A percentile compares a stretch with the other conserved stretches of the same genome.
Evolutionary conservation across 2,113 vertebrate genomes (phyloP).

Genomic region (Rattus rattus): DNA sequence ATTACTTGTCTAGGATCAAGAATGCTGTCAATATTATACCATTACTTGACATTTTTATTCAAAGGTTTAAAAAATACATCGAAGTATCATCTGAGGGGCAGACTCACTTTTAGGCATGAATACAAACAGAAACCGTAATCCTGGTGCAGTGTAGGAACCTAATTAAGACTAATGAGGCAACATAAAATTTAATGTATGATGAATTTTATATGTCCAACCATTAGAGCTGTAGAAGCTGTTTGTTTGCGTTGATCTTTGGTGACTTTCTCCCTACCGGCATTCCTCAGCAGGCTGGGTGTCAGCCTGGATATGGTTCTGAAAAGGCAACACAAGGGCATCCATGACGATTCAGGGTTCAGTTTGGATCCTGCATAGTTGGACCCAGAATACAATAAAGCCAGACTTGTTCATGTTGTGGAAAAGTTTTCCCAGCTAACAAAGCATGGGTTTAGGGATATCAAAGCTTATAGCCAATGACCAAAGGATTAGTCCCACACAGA

Average conservation of each 20-base stretch:
- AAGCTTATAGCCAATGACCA: background rate
- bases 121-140: constrained; percentile 88
- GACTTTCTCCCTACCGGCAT: constrained; percentile 82
- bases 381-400: background rate
- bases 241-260: constrained; percentile 82
- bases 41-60: constrained; percentile 79
- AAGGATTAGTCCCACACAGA: background rate
- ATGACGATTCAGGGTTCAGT: background rate
- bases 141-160: constrained; percentile 86
- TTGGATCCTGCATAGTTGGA: constrained; percentile 22
- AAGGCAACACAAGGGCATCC: constrained; percentile 41
- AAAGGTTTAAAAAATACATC: constrained; percentile 79
- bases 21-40: constrained; percentile 61
- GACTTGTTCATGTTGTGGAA: background rate
- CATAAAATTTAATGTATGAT: constrained; percentile 91
- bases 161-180: constrained; percentile 91
- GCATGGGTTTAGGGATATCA: background rate
- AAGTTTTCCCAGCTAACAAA: background rate
- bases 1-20: constrained; percentile 63
- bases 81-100: constrained; percentile 80
- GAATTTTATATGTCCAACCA: constrained; percentile 87
- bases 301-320: constrained; percentile 67
- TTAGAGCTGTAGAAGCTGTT: constrained; percentile 88
- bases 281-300: constrained; percentile 77
- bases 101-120: constrained; percentile 85